Conservation (phyloP, 2,797 vertebrate genomes). For the Squalus acanthias region DNA sequence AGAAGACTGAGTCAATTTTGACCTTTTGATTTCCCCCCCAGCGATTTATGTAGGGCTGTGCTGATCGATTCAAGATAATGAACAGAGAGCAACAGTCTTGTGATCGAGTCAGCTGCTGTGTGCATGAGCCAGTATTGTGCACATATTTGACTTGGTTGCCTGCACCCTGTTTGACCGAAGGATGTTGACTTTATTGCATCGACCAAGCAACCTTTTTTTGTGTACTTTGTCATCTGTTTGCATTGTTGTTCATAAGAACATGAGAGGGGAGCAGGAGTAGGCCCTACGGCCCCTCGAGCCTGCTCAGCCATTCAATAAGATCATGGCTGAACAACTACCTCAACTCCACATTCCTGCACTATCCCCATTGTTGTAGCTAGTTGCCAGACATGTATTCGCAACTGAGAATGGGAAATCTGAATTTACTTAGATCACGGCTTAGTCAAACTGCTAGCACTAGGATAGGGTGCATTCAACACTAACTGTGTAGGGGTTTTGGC, state of each 20-base stretch:
- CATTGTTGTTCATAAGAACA: background rate
- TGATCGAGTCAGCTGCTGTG: slow-evolving; percentile 17
- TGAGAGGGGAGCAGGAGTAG: no score
- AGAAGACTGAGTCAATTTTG: background rate
- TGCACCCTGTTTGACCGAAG: background rate
- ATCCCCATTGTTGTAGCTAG: background rate
- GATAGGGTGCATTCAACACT: background rate
- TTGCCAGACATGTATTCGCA: background rate
- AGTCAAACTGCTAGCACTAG: background rate
- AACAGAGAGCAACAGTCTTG: background rate
- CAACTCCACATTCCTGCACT: no score
- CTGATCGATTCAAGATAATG: background rate
- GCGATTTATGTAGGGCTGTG: background rate
- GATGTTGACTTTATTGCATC: background rate
- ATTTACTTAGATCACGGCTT: background rate
- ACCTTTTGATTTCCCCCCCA: background rate
- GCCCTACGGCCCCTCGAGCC: no score
- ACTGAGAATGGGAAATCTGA: background rate
- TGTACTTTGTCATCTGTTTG: background rate
- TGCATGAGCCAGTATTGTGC: background rate
- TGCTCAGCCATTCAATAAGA: no score
- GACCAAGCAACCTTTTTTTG: background rate
- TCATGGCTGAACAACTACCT: no score
- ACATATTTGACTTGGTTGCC: background rate
- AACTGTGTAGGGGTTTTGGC: background rate